These are phyloP conservation scores for Toxotes lorentzi DNA, from an alignment of 2,797 vertebrate genomes.

Conservation along the genomic window DNA sequence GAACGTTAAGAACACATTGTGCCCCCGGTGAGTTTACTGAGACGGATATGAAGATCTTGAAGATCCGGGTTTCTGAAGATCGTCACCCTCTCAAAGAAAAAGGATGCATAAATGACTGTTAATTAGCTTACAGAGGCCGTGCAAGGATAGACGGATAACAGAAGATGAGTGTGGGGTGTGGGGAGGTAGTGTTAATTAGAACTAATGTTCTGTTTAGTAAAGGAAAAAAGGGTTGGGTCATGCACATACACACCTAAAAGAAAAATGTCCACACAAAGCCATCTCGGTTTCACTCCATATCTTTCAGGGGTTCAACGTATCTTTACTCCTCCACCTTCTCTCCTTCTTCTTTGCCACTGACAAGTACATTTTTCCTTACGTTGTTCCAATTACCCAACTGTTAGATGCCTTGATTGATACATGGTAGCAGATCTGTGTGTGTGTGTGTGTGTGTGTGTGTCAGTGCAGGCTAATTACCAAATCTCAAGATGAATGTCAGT, in stretches of 20 bases:
- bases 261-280: constrained; percentile 28
- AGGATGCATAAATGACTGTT: constrained; percentile 50
- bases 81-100: neutral
- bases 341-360: constrained; percentile 50
- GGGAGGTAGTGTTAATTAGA: constrained; percentile 45
- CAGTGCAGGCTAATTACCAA: constrained; percentile 66
- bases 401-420: constrained; percentile 75
- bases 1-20: neutral
- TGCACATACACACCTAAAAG: neutral
- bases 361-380: constrained; percentile 63
- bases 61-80: constrained; percentile 3
- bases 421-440: constrained; percentile 26
- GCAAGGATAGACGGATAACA: constrained; percentile 45
- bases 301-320: constrained; percentile 24
- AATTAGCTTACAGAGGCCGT: constrained; percentile 66
- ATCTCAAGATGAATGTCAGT: constrained; percentile 72
- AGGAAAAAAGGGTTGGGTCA: constrained; percentile 28
- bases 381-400: constrained; percentile 76
- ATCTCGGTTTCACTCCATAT: neutral
- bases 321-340: constrained; percentile 22
- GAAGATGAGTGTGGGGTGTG: constrained; percentile 4
- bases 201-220: constrained; percentile 47
- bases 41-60: neutral
- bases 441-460: constrained; percentile 22
- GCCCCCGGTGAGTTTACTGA: neutral